A percentile compares a stretch with the other conserved stretches of the same genome.
These are phyloP conservation scores for Noctua comes DNA, from an alignment of 2,888 invertebrate species.

Conservation along the genomic window DNA sequence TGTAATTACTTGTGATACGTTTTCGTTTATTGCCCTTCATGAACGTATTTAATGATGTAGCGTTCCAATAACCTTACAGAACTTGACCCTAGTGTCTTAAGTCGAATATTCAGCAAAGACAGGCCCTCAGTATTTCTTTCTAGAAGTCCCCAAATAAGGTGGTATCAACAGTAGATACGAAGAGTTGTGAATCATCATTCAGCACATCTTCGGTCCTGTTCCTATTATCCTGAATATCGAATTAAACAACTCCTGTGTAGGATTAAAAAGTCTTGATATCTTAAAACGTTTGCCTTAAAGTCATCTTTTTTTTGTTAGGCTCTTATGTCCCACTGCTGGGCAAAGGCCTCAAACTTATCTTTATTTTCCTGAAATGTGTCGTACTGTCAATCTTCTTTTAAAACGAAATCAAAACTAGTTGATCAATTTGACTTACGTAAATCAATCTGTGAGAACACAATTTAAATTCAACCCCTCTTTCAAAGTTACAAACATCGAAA, in stretches of 20 bases:
- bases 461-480: neutral
- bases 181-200: neutral
- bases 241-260: neutral
- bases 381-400: neutral
- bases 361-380: constrained; percentile 1
- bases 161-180: neutral
- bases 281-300: neutral
- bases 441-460: constrained; percentile 5
- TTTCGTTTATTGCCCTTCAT: constrained; percentile 22
- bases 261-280: neutral
- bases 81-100: constrained; percentile 1
- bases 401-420: neutral
- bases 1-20: constrained; percentile 23
- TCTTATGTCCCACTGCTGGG: too few relatives aligned
- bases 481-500: constrained; percentile 13
- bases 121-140: neutral
- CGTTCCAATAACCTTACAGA: neutral
- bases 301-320: too few relatives aligned
- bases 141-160: neutral
- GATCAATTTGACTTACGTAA: constrained; percentile 5
- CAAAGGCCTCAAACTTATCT: neutral
- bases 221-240: constrained; percentile 1
- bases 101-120: neutral
- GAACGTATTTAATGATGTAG: constrained; percentile 9
- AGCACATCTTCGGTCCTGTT: neutral